These are phyloP conservation scores for Chrysolophus pictus DNA, from an alignment of 2,797 vertebrate genomes.

Conservation along the genomic window DNA sequence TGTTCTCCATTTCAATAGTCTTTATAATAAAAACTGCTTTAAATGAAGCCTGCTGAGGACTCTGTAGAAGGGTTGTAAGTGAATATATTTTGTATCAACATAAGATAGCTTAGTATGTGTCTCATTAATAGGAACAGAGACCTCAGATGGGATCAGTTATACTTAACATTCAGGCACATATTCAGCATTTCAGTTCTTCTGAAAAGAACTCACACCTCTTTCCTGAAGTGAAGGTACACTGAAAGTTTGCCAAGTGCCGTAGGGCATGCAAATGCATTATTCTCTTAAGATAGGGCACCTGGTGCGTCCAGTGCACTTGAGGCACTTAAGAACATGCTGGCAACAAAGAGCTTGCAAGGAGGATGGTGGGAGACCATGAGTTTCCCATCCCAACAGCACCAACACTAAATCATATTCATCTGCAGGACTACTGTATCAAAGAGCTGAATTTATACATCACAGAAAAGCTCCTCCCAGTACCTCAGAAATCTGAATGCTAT, in stretches of 20 bases:
- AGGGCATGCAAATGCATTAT: background rate
- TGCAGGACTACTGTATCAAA: background rate
- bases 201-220: background rate
- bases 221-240: background rate
- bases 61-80: background rate
- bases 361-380: background rate
- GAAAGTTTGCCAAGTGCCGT: background rate
- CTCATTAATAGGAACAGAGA: background rate
- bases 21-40: background rate
- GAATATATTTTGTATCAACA: background rate
- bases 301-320: fast-evolving
- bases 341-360: background rate
- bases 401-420: background rate
- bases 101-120: background rate
- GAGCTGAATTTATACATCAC: background rate
- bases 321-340: background rate
- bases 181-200: background rate
- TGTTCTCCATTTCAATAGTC: background rate
- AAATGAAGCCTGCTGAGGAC: background rate
- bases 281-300: background rate
- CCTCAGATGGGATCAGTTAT: background rate
- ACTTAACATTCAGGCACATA: background rate
- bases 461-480: background rate
- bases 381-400: background rate
- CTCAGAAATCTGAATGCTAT: background rate